These are phyloP conservation scores for Drosophila kokeensis DNA, from an alignment of 2,888 invertebrate genomes.

Conservation along the genomic window DNA sequence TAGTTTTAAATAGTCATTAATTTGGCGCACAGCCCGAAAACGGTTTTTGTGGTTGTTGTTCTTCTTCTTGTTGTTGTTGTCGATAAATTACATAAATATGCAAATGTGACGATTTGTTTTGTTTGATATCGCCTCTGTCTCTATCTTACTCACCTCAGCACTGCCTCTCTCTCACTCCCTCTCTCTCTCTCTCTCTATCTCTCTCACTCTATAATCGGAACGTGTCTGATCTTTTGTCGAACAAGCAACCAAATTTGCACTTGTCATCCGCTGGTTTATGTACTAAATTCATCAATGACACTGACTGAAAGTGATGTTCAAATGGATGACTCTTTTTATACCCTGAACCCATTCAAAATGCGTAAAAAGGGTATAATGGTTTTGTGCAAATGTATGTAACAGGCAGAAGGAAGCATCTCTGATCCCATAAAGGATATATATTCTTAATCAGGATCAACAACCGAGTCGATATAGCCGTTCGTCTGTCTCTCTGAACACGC, in stretches of 20 bases:
- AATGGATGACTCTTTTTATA: slow-evolving; percentile 2
- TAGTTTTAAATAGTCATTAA: slow-evolving; percentile 80
- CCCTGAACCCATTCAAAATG: no score
- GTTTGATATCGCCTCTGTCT: slow-evolving; percentile 6
- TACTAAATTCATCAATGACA: slow-evolving; percentile 37
- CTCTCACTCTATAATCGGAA: slow-evolving; percentile 22
- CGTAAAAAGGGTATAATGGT: no score
- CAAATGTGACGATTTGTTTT: slow-evolving; percentile 72
- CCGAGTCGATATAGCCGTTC: no score
- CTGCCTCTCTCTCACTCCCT: no score
- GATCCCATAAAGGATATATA: not conserved
- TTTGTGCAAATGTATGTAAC: no score
- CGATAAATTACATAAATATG: slow-evolving; percentile 67
- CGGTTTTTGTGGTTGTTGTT: slow-evolving; percentile 13
- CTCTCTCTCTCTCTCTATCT: not conserved
- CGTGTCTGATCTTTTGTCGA: slow-evolving; percentile 75
- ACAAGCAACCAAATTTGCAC: slow-evolving; percentile 77
- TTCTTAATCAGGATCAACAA: not conserved
- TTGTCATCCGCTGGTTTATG: slow-evolving; percentile 72
- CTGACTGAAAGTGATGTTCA: slow-evolving; percentile 16
- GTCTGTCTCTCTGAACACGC: no score
- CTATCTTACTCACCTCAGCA: no score
- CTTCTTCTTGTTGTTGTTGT: not conserved
- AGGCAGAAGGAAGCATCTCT: no score
- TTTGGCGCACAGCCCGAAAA: slow-evolving; percentile 60